Evolutionary conservation across 2,797 vertebrate genomes (phyloP).

Genomic region (Meriones psammophilus): DNA sequence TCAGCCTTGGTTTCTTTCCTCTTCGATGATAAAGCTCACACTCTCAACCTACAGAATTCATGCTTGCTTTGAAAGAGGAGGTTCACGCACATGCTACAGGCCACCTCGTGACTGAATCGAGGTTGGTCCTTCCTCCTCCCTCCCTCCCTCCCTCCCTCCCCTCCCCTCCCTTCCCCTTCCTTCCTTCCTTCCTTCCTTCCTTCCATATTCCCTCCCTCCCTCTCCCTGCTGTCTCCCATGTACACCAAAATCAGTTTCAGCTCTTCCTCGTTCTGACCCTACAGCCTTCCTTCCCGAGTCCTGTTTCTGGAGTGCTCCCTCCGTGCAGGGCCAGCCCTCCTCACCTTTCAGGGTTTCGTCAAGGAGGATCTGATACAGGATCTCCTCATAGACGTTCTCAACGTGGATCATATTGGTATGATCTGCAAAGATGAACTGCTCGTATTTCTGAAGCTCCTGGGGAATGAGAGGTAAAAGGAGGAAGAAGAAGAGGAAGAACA

Average conservation of each 20-base stretch:
- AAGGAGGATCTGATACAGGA: slow-evolving; percentile 92
- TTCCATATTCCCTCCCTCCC: neutral
- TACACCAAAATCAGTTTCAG: neutral
- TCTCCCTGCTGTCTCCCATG: neutral
- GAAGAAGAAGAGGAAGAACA: neutral
- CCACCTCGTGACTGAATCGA: rapidly evolving
- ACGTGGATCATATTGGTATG: slow-evolving; percentile 93
- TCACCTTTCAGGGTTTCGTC: slow-evolving; percentile 93
- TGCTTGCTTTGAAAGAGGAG: neutral
- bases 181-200: no score
- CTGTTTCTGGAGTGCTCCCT: neutral
- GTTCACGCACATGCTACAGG: rapidly evolving
- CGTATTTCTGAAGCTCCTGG: slow-evolving; percentile 93
- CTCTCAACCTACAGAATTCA: neutral
- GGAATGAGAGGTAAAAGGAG: slow-evolving; percentile 61
- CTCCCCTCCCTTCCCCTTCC: no score
- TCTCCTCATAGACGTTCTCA: slow-evolving; percentile 94
- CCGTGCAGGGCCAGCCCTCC: neutral
- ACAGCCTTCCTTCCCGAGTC: neutral
- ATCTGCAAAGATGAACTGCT: slow-evolving; percentile 92
- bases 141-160: no score
- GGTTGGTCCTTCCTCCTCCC: neutral
- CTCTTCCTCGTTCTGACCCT: neutral
- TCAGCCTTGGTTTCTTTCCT: neutral
- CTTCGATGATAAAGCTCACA: neutral